A percentile compares a stretch with the other conserved stretches of the same genome.
Conservation (phyloP, 2,113 vertebrate genomes). For the Archocentrus centrarchus region DNA sequence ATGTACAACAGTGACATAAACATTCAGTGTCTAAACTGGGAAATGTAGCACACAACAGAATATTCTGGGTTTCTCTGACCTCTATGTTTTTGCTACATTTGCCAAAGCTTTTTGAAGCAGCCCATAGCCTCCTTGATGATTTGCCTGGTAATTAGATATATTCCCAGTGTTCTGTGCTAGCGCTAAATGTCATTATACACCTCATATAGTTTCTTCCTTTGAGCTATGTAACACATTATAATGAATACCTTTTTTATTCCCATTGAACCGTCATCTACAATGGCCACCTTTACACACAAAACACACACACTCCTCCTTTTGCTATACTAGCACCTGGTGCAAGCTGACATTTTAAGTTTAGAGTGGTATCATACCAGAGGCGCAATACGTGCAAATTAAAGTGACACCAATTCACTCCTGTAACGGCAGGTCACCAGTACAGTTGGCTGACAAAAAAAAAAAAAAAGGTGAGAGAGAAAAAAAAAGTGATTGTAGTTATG, state of each 20-base stretch:
- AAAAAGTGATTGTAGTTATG: background rate
- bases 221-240: slow-evolving; percentile 62
- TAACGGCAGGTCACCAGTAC: slow-evolving; percentile 27
- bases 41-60: background rate
- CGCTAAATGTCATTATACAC: slow-evolving; percentile 53
- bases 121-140: slow-evolving; percentile 26
- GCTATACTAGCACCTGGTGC: background rate
- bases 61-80: background rate
- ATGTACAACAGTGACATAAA: slow-evolving; percentile 42
- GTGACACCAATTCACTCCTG: slow-evolving; percentile 20
- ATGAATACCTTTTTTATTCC: slow-evolving; percentile 43
- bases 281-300: background rate
- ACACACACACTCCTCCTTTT: background rate
- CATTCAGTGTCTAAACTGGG: slow-evolving; percentile 13
- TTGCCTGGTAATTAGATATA: slow-evolving; percentile 48
- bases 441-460: background rate
- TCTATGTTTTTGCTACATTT: slow-evolving; percentile 6
- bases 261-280: background rate
- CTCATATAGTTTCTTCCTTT: slow-evolving; percentile 39
- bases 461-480: background rate
- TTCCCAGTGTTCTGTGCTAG: slow-evolving; percentile 12
- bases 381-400: slow-evolving; percentile 30
- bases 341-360: slow-evolving; percentile 19
- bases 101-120: background rate
- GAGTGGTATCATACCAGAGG: background rate